Evolutionary conservation across 2,113 vertebrate genomes (phyloP).

Genomic region (Prinia subflava): DNA sequence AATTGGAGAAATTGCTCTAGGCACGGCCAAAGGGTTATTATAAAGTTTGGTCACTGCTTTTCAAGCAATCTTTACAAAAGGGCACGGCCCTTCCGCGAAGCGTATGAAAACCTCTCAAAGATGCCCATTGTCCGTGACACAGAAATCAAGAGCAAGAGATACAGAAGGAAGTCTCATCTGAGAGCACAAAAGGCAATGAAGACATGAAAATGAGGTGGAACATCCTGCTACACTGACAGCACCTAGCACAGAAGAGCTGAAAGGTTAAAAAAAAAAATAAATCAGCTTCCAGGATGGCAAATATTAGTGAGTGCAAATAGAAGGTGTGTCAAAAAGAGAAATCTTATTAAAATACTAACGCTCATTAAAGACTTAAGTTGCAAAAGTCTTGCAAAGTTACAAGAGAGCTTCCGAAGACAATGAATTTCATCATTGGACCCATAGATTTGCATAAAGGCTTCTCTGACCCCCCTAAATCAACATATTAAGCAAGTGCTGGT

Average conservation of each 20-base stretch:
- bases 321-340: conserved; percentile 46
- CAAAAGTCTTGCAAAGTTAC: conserved; percentile 12
- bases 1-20: conserved; percentile 42
- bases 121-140: background rate
- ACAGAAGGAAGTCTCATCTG: background rate
- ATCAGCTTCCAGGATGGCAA: background rate
- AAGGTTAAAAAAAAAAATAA: background rate
- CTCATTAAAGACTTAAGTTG: conserved; percentile 48
- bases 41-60: conserved; percentile 11
- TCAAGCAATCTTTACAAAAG: background rate
- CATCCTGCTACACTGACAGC: background rate
- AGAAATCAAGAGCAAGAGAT: background rate
- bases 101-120: background rate
- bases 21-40: background rate
- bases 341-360: conserved; percentile 22
- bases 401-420: background rate
- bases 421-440: background rate
- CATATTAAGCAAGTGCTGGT: background rate
- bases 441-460: background rate
- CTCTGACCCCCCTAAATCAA: background rate
- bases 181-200: background rate
- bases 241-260: background rate
- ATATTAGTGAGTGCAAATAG: background rate
- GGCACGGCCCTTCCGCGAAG: background rate
- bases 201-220: background rate